Evolutionary conservation across 1,140 invertebrate species (phyloP).

Genomic region (Sminthurinus signatus): DNA sequence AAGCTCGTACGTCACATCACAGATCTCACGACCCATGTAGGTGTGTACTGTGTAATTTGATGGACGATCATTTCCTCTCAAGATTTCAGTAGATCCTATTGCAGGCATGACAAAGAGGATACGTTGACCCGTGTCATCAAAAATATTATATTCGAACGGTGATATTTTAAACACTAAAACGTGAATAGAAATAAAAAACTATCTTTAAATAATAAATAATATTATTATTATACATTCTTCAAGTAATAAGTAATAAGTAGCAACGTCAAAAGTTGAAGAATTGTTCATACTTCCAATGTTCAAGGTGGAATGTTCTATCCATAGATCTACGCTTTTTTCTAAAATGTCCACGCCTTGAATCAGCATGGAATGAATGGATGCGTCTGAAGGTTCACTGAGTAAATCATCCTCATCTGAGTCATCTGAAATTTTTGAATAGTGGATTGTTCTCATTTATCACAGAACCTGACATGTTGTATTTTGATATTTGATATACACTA

Average conservation of each 20-base stretch:
- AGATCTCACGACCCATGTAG: conserved; percentile 1
- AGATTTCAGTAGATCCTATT: not conserved
- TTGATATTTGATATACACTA: no score
- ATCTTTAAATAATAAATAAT: not conserved
- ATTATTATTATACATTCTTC: not conserved
- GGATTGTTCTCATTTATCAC: no score
- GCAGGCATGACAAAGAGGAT: conserved; percentile 9
- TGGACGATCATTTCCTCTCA: not conserved
- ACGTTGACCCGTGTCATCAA: not conserved
- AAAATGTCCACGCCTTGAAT: not conserved
- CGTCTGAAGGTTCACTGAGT: no score
- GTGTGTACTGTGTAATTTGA: not conserved
- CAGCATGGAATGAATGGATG: no score
- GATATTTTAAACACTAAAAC: not conserved
- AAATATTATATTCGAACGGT: conserved; percentile 7
- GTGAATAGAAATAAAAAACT: not conserved
- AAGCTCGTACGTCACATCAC: not conserved
- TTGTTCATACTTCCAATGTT: not conserved
- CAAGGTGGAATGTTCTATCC: not conserved
- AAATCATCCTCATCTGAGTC: no score
- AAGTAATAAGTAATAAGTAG: not conserved
- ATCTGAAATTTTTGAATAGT: no score
- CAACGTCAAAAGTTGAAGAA: not conserved
- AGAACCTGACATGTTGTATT: no score
- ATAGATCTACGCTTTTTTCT: not conserved